Conservation (phyloP, 2,113 vertebrate genomes). For the Tringa solitaria region DNA sequence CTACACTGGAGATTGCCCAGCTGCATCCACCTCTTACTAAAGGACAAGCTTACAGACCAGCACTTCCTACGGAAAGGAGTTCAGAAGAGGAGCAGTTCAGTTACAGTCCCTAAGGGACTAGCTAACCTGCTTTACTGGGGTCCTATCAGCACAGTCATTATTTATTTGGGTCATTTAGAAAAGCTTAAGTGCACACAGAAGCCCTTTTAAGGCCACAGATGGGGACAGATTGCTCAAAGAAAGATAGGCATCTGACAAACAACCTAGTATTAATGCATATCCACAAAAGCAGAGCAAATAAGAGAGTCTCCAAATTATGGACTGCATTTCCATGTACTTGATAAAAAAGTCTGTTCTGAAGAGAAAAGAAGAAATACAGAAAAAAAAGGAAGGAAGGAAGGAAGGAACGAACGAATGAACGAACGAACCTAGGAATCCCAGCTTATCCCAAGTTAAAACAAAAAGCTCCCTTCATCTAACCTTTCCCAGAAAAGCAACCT, state of each 20-base stretch:
- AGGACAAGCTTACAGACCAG: background rate
- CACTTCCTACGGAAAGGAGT: background rate
- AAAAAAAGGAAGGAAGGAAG: no score
- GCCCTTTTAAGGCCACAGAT: background rate
- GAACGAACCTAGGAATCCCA: background rate
- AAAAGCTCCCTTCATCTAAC: background rate
- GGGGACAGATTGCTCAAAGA: background rate
- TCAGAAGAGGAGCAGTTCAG: background rate
- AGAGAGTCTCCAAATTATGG: background rate
- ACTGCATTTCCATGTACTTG: background rate
- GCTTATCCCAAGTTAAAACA: background rate
- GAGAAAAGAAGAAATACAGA: background rate
- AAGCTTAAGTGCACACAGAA: background rate
- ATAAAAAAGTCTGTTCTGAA: background rate
- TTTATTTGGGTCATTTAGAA: constrained; percentile 16
- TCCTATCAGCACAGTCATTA: background rate
- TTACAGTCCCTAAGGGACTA: background rate
- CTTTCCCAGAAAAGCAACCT: background rate
- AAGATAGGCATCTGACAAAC: background rate
- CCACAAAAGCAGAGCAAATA: background rate
- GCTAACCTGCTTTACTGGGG: background rate
- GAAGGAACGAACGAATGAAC: background rate
- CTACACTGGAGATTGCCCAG: background rate
- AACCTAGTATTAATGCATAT: background rate
- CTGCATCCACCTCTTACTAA: background rate